These are phyloP conservation scores for Heterohyrax brucei DNA, from an alignment of 2,797 vertebrate species.

Conservation along the genomic window DNA sequence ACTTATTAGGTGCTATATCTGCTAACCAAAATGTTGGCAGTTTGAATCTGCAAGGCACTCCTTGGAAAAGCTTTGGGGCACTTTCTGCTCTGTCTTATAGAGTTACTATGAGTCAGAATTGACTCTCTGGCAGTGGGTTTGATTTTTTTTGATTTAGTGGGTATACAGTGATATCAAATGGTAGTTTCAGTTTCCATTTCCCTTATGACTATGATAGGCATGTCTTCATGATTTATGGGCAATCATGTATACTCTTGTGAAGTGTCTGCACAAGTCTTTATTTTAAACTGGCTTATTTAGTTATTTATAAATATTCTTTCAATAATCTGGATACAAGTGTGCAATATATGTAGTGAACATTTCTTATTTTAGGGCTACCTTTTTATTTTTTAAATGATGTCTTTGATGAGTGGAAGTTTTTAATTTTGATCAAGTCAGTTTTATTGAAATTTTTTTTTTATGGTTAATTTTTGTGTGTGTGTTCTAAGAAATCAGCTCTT, in stretches of 20 bases:
- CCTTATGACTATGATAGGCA: not conserved
- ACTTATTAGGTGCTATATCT: too few species aligned
- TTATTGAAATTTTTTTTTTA: conserved; percentile 40
- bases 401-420: conserved; percentile 9
- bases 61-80: too few species aligned
- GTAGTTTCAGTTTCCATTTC: conserved; percentile 6
- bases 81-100: too few species aligned
- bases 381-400: conserved; percentile 39
- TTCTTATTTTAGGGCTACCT: not conserved
- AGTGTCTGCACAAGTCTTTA: not conserved
- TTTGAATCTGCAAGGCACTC: too few species aligned
- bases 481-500: not conserved
- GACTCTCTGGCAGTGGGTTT: too few species aligned
- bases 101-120: too few species aligned
- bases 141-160: not conserved
- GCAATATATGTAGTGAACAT: not conserved
- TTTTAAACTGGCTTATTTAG: conserved; percentile 34
- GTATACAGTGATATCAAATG: not conserved
- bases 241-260: not conserved
- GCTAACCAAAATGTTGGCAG: too few species aligned
- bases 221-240: not conserved
- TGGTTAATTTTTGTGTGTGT: not conserved
- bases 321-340: not conserved
- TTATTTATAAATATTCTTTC: not conserved
- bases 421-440: conserved; percentile 24